Evolutionary conservation across 2,797 vertebrate genomes (phyloP).

Genomic region (Sebastes matsubarae): DNA sequence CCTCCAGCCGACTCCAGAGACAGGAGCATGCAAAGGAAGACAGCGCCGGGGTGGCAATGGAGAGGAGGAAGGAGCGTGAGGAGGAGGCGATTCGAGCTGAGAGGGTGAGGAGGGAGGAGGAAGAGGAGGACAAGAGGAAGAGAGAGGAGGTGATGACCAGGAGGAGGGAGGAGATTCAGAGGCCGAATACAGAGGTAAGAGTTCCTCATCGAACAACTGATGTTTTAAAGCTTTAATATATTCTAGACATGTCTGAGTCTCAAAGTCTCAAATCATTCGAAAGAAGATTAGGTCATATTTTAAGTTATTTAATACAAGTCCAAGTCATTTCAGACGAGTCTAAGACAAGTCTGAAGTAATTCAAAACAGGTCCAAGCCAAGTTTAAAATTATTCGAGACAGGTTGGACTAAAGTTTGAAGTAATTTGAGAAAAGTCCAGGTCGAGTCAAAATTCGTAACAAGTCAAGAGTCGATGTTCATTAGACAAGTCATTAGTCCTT

Average conservation of each 20-base stretch:
- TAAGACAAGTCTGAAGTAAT: background rate
- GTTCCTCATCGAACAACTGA: background rate
- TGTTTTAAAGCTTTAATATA: background rate
- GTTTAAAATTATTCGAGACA: no score
- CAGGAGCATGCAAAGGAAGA: constrained; percentile 40
- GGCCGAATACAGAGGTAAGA: constrained; percentile 51
- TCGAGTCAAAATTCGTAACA: no score
- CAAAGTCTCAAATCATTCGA: background rate
- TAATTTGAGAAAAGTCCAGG: no score
- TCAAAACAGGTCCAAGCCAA: background rate
- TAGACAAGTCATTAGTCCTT: no score
- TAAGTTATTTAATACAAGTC: background rate
- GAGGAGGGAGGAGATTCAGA: constrained; percentile 51
- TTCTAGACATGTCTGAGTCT: background rate
- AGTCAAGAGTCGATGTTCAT: no score
- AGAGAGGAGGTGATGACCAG: constrained; percentile 21
- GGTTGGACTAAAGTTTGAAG: no score
- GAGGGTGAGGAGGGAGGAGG: constrained; percentile 36
- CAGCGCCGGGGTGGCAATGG: constrained; percentile 13
- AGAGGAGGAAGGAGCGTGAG: constrained; percentile 21
- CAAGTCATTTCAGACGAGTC: background rate
- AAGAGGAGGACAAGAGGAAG: constrained; percentile 40
- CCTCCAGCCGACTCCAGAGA: constrained; percentile 33
- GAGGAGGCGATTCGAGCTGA: constrained; percentile 37
- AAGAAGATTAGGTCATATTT: background rate